Conservation (phyloP, 1,140 invertebrate genomes). For the Harpegnathos saltator region DNA sequence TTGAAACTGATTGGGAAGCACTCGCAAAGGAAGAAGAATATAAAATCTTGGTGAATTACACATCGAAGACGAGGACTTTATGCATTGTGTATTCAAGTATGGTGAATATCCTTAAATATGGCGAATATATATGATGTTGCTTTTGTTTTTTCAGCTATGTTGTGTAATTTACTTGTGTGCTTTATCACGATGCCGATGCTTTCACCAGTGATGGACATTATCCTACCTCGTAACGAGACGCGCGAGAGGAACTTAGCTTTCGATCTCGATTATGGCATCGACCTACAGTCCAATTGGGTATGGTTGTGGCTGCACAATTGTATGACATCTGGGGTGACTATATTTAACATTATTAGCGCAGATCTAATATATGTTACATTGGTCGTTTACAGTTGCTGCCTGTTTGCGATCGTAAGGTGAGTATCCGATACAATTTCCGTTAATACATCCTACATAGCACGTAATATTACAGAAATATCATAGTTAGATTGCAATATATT, state of each 20-base stretch:
- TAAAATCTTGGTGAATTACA: constrained; percentile 2
- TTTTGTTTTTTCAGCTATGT: not conserved
- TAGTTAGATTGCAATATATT: no score
- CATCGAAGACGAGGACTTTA: not conserved
- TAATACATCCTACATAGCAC: no score
- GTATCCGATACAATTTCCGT: no score
- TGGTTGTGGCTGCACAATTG: constrained; percentile 3
- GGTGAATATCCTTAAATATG: no score
- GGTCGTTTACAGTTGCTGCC: not conserved
- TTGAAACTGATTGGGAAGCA: not conserved
- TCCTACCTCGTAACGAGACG: not conserved
- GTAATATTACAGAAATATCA: no score
- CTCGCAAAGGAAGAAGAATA: not conserved
- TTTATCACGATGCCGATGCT: not conserved
- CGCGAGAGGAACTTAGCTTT: not conserved
- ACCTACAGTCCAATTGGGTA: not conserved
- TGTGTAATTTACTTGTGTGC: not conserved
- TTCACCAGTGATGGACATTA: not conserved
- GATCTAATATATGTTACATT: not conserved
- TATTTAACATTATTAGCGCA: constrained; percentile 1
- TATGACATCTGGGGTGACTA: not conserved
- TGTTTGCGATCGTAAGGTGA: constrained; percentile 2
- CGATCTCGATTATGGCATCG: not conserved
- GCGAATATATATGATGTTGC: not conserved
- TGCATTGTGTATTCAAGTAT: constrained; percentile 7